Conservation (phyloP, 2,888 invertebrate genomes). For the Tanypteryx hageni region DNA sequence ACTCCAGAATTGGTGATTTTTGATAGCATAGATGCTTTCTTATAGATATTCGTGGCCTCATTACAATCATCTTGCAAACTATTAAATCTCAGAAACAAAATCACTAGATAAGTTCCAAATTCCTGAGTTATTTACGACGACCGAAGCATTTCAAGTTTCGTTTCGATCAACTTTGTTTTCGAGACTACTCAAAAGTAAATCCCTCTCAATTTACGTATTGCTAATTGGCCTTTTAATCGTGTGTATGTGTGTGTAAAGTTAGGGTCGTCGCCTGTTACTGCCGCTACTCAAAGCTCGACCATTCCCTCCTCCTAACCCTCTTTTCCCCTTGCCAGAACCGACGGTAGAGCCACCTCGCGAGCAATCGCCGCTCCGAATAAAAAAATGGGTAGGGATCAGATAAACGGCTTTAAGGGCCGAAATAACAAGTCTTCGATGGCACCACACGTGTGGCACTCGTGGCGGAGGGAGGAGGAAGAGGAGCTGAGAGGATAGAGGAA, state of each 20-base stretch:
- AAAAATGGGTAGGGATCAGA: conserved; percentile 38
- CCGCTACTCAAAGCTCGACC: background rate
- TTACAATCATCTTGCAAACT: no score
- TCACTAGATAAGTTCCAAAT: no score
- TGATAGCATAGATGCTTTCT: no score
- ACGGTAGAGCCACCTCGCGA: conserved; percentile 21
- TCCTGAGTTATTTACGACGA: no score
- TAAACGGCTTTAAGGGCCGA: conserved; percentile 20
- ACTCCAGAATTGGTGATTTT: no score
- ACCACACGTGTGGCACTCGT: background rate
- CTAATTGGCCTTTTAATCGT: conserved; percentile 32
- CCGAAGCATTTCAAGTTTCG: no score
- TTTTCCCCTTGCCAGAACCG: background rate
- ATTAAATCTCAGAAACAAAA: no score
- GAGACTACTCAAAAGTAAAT: background rate
- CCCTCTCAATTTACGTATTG: background rate
- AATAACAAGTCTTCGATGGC: background rate
- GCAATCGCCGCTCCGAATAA: conserved; percentile 9
- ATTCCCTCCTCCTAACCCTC: background rate
- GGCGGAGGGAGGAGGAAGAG: background rate
- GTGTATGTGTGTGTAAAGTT: background rate
- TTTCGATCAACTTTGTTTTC: background rate
- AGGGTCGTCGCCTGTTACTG: background rate
- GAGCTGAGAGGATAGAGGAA: background rate
- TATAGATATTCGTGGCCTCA: no score